phyloP scores from a whole-genome alignment of 2,113 vertebrate genomes.

The Origma solitaria region DNA sequence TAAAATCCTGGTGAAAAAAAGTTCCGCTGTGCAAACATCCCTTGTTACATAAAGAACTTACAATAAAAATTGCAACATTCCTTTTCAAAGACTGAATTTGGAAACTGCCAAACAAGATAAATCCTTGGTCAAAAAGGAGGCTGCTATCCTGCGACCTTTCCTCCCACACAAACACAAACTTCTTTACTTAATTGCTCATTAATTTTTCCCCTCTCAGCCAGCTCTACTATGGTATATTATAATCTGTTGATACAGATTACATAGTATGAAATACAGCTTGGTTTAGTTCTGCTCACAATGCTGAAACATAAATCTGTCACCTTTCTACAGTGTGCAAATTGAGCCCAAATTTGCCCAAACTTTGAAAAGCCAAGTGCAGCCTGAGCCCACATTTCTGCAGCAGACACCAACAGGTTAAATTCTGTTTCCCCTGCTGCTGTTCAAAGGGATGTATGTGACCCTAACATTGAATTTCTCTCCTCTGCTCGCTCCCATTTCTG shows the following conservation, averaged over 20 bases:
- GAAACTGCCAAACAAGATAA: not conserved
- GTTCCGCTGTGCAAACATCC: not conserved
- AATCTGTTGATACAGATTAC: not conserved
- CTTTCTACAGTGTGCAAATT: not conserved
- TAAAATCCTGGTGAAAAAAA: not conserved
- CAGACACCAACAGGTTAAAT: not conserved
- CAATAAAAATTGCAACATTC: slow-evolving; percentile 40
- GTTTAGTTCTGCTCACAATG: not conserved
- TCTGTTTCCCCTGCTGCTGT: not conserved
- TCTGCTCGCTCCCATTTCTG: not conserved
- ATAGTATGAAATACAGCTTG: not conserved
- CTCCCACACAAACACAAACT: not conserved
- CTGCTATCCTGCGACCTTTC: not conserved
- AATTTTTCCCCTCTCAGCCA: not conserved
- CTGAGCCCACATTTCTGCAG: not conserved
- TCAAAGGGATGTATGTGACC: not conserved
- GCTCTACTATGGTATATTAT: not conserved
- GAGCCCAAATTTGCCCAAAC: not conserved
- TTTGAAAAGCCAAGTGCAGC: not conserved
- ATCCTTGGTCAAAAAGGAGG: not conserved
- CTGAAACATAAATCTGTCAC: not conserved
- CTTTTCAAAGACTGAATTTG: slow-evolving; percentile 3
- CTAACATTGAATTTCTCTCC: not conserved
- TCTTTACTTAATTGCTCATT: not conserved
- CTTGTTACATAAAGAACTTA: slow-evolving; percentile 21